Base-by-base conservation (phyloP, 2,113 vertebrate species). In the Albula goreensis region DNA sequence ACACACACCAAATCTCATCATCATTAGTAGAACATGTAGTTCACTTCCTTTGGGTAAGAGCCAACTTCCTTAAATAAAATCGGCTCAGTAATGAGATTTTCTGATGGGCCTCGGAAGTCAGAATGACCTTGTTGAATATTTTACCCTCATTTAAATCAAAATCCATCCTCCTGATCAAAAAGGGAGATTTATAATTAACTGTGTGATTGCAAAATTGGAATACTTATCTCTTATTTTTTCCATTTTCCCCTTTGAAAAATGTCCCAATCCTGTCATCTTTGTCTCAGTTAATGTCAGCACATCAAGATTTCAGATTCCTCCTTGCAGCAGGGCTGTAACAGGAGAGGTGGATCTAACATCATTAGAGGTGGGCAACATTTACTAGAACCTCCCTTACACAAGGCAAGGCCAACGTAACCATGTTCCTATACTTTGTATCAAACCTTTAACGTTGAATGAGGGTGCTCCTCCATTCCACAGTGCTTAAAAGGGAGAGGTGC, bases 151-250 rank as follows among this genome's bases (percentile, higher is more conserved):
- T 93, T 91, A 89, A 90, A 87, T 89, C 89, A 86, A 85, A 82
- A 89, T 88, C 70, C 87, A 87, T 92, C 86, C 87, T 81, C 52
- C 63, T 84, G 63, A 91, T 90, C 90, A 91, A 89, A 92, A 90
- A 11, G 74, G 86, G 88, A 86, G 81, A 85, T 90, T 89, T 92
- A 92, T 94, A 93, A 95, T 94, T 93, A 94, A 92, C 91, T 86
- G 81, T 88, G 86, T 88, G 88, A 92, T 90, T 86, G 86, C 80
- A 86, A 93, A 94, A 93, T 91, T 92, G 90, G 87, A 93, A 92
- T 88, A 91, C 90, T 90, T 93, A 94, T 94, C 91, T 90, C 49
- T 25, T 25, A 86, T 57, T 91, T 91, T 19, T 93, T 90, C 90
- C 78, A 90, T 93, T 93, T 91, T 90, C 87, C 88, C 83, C 86